Percentiles rank a stretch among this genome's conserved stretches.
Conservation (phyloP, 1,140 invertebrate species). For the Chelonus insularis region DNA sequence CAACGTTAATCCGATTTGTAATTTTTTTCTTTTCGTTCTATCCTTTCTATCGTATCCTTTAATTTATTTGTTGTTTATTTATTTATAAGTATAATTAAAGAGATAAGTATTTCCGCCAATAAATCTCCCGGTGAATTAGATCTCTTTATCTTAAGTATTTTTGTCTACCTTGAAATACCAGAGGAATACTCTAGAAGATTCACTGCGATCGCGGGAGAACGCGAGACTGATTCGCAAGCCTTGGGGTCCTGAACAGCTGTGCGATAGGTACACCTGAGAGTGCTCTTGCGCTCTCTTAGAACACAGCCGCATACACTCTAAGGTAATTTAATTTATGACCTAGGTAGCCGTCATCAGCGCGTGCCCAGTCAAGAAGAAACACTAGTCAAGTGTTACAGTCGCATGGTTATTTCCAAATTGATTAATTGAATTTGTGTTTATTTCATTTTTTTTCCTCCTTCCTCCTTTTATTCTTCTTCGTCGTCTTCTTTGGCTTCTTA, state of each 20-base stretch:
- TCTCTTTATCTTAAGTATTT: slow-evolving; percentile 9
- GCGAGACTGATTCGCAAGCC: slow-evolving; percentile 18
- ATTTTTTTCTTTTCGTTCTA: slow-evolving; percentile 4
- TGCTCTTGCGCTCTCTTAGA: neutral
- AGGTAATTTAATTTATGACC: slow-evolving; percentile 39
- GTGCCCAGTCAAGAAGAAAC: slow-evolving; percentile 31
- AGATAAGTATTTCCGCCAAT: neutral
- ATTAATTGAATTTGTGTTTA: too few relatives aligned
- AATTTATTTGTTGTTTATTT: too few relatives aligned
- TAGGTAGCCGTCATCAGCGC: slow-evolving; percentile 36
- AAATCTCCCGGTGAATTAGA: neutral
- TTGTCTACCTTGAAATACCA: neutral
- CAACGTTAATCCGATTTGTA: slow-evolving; percentile 9
- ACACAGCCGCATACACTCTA: slow-evolving; percentile 20
- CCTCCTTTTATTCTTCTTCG: neutral
- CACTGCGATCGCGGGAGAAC: slow-evolving; percentile 10
- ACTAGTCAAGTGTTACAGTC: slow-evolving; percentile 13
- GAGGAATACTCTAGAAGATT: slow-evolving; percentile 1
- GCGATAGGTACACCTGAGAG: slow-evolving; percentile 29
- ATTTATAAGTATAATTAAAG: too few relatives aligned
- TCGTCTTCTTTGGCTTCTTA: neutral
- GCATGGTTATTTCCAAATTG: neutral
- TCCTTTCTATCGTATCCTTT: slow-evolving; percentile 6
- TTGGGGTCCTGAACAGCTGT: slow-evolving; percentile 28
- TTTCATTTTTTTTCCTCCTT: too few relatives aligned